Evolutionary conservation across 2,797 vertebrate genomes (phyloP).

Genomic region (Tragopan temminckii): DNA sequence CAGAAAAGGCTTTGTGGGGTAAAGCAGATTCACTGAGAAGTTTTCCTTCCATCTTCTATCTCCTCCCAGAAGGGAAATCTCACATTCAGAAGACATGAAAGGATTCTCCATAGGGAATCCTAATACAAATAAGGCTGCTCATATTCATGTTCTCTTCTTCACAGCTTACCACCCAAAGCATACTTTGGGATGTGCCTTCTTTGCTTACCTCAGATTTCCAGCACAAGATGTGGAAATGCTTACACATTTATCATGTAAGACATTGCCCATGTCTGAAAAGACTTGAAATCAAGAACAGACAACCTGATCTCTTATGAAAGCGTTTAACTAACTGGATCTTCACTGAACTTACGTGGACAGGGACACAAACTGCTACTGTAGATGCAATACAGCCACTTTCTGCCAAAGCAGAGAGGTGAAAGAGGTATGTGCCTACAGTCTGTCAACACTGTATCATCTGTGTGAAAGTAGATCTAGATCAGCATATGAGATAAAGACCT

Average conservation of each 20-base stretch:
- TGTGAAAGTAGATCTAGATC: not conserved
- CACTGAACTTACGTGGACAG: not conserved
- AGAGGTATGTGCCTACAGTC: not conserved
- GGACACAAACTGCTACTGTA: not conserved
- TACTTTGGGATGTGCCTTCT: not conserved
- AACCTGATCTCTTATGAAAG: accelerated
- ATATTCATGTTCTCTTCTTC: not conserved
- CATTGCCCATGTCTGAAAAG: not conserved
- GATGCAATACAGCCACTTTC: not conserved
- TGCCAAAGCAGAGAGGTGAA: not conserved
- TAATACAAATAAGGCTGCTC: not conserved
- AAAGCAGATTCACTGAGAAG: not conserved
- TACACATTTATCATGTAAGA: not conserved
- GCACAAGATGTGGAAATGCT: not conserved
- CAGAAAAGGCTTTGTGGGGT: not conserved
- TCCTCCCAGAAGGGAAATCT: not conserved
- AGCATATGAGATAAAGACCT: not conserved
- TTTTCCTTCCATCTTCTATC: not conserved
- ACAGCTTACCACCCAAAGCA: accelerated
- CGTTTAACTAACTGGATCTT: not conserved
- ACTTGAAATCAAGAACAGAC: not conserved
- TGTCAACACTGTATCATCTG: not conserved
- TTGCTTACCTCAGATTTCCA: not conserved
- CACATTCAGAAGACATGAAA: not conserved
- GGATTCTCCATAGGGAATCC: not conserved